Conservation (phyloP, 2,113 vertebrate genomes). For the Mobula hypostoma region DNA sequence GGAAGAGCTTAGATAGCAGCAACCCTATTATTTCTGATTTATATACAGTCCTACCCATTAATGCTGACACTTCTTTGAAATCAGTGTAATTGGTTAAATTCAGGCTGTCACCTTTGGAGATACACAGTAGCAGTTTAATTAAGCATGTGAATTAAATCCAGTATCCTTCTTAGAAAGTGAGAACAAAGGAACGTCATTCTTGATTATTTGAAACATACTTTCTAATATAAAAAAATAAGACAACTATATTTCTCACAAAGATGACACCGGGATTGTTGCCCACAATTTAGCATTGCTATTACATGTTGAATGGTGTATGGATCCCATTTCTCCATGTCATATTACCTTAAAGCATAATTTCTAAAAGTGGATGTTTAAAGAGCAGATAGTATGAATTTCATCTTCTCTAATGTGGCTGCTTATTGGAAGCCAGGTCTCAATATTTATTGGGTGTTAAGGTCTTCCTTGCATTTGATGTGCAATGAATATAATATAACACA, state of each 20-base stretch:
- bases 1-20: no score
- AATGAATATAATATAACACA: background rate
- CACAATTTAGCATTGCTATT: background rate
- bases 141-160: background rate
- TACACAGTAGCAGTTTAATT: background rate
- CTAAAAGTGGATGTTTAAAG: background rate
- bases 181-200: background rate
- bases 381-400: background rate
- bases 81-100: background rate
- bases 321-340: background rate
- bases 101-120: background rate
- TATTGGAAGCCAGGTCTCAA: background rate
- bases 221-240: background rate
- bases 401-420: no score
- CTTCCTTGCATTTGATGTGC: background rate
- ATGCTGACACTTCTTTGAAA: no score
- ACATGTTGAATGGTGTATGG: background rate
- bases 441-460: background rate
- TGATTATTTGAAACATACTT: background rate
- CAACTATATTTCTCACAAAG: background rate
- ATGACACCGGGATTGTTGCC: background rate
- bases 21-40: no score
- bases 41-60: no score
- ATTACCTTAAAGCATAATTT: background rate
- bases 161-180: background rate